Evolutionary conservation across 1,140 invertebrate species (phyloP).

Genomic region (Pogonus chalceus): DNA sequence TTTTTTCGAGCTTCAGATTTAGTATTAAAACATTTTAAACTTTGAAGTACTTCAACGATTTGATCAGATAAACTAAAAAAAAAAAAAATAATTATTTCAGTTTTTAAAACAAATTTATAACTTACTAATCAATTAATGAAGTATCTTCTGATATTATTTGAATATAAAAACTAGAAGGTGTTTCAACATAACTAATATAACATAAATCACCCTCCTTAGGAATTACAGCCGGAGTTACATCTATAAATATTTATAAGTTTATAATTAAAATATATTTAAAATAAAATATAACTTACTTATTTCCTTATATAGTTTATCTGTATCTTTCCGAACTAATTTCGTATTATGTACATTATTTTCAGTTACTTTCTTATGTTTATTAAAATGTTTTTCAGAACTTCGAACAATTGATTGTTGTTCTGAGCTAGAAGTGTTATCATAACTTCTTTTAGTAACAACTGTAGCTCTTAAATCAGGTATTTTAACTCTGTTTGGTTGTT

Average conservation of each 20-base stretch:
- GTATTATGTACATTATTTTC: too few relatives aligned
- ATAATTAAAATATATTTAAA: too few relatives aligned
- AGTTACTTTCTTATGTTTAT: too few relatives aligned
- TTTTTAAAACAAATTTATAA: neutral
- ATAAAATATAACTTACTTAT: too few relatives aligned
- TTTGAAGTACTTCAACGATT: neutral
- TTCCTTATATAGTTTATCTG: too few relatives aligned
- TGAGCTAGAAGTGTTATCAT: too few relatives aligned
- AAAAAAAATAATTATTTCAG: neutral
- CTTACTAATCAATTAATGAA: neutral
- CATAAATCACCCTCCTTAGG: neutral
- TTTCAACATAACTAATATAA: neutral
- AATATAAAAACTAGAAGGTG: neutral
- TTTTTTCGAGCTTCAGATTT: neutral
- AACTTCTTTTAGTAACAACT: too few relatives aligned
- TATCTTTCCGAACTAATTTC: too few relatives aligned
- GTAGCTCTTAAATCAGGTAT: too few relatives aligned
- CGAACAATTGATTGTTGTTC: too few relatives aligned
- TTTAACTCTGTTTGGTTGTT: too few relatives aligned
- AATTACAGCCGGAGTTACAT: neutral
- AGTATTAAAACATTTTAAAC: neutral
- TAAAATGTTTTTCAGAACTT: too few relatives aligned
- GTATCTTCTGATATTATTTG: neutral
- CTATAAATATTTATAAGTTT: neutral
- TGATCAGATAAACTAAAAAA: constrained; percentile 4